Evolutionary conservation across 2,888 invertebrate genomes (phyloP).

Genomic region (Petrolisthes manimaculis): DNA sequence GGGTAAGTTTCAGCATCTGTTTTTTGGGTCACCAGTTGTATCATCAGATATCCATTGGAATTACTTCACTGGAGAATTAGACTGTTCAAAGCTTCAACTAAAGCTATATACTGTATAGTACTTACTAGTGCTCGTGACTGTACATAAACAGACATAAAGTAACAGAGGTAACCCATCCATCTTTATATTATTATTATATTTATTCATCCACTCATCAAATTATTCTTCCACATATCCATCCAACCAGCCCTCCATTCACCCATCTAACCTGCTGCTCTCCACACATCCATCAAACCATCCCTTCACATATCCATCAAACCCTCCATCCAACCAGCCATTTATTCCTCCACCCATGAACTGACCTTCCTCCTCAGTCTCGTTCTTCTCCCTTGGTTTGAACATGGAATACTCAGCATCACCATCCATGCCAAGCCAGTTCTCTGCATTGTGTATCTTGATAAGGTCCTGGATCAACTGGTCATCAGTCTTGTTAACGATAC

Average conservation of each 20-base stretch:
- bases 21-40: too few relatives aligned
- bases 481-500: slow-evolving; percentile 85
- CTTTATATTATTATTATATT: too few relatives aligned
- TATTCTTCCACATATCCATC: background rate
- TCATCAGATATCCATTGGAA: too few relatives aligned
- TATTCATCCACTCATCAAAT: too few relatives aligned
- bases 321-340: background rate
- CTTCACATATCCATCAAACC: background rate
- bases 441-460: slow-evolving; percentile 92
- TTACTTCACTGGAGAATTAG: too few relatives aligned
- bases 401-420: slow-evolving; percentile 86
- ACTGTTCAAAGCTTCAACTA: too few relatives aligned
- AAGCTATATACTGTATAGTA: too few relatives aligned
- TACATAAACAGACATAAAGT: too few relatives aligned
- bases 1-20: too few relatives aligned
- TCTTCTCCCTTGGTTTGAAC: slow-evolving; percentile 77
- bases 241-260: background rate
- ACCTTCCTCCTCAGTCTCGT: slow-evolving; percentile 64
- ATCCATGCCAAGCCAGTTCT: slow-evolving; percentile 93
- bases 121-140: too few relatives aligned
- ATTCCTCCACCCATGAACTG: background rate
- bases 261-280: background rate
- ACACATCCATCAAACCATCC: background rate
- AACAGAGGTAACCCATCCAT: too few relatives aligned
- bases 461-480: slow-evolving; percentile 89